Base-by-base conservation (phyloP, 2,113 vertebrate genomes). In the Microcebus ravelobensis region DNA sequence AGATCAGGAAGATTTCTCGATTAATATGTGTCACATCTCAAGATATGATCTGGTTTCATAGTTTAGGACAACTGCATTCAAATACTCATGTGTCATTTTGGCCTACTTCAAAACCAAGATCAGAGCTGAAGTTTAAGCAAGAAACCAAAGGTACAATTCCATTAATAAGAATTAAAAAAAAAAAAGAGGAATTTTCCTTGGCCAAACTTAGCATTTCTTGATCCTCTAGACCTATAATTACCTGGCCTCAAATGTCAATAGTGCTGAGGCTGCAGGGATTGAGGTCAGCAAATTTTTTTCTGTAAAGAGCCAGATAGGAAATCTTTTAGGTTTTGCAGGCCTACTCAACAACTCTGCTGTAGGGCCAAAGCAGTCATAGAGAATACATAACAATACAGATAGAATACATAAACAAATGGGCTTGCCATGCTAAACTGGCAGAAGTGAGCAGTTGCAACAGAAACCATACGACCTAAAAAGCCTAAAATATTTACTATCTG, bases 31-130 rank as follows among this genome's bases (percentile, higher is more conserved):
- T 42, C 81, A 76, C 21, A n/a, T 36, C 85, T 31, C 79, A 82
- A 86, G 50, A 36, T 63, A n/a, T 15, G 29, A 63, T 31, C 70
- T 91, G 90, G 91, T 42, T 71, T 90, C 20, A 81, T 5, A 67
- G 59, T 45, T 85, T 82, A 92, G 34, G 48, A 71, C 13, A 65
- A 67, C 36, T 82, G n/a, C 36, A 92, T 87, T 74, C 90, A 93
- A 85, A 88, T 63, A 48, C 36, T 68, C 79, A 29, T 61, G 57
- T 88, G 90, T 79, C 90, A 81, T 14, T 63, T n/a, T n/a, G 98
- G 57, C 99, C 99, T 99, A 61, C 52, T 42, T 87, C 39, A 71
- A 86, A 55, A 73, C 15, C 80, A 45, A 85, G 36, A 89, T 87
- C 61, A 86, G 34, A 77, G 71, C 27, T 76, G 13, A 94, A 76